These are phyloP conservation scores for Sarotherodon lohbergeri DNA, from an alignment of 2,113 vertebrate species.

Conservation along the genomic window DNA sequence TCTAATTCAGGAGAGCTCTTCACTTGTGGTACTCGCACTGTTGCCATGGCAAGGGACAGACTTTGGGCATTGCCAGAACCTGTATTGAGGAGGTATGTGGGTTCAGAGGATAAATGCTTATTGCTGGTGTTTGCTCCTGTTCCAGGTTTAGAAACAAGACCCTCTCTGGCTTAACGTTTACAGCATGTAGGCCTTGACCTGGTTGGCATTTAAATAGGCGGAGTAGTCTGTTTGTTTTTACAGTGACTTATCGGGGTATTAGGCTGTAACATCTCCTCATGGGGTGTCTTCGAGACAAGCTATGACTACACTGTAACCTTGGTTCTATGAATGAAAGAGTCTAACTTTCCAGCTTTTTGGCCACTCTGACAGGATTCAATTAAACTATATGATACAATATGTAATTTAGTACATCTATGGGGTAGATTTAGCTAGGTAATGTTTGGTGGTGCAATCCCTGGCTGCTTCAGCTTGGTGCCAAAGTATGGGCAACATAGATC, in stretches of 20 bases:
- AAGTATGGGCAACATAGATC: neutral
- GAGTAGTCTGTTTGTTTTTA: neutral
- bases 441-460: neutral
- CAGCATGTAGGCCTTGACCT: neutral
- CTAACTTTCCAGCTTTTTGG: neutral
- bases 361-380: neutral
- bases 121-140: accelerated
- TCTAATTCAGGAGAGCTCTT: neutral
- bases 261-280: neutral
- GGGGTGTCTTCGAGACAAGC: neutral
- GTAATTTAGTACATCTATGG: neutral
- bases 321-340: neutral
- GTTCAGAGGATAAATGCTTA: neutral
- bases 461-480: neutral
- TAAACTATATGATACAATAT: neutral
- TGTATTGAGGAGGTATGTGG: neutral
- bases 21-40: neutral
- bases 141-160: neutral
- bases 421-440: neutral
- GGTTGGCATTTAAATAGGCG: neutral
- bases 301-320: neutral
- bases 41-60: neutral
- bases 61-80: neutral
- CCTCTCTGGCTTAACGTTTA: accelerated
- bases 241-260: neutral